Evolutionary conservation across 2,888 invertebrate genomes (phyloP).

Genomic region (Chirona hameri): DNA sequence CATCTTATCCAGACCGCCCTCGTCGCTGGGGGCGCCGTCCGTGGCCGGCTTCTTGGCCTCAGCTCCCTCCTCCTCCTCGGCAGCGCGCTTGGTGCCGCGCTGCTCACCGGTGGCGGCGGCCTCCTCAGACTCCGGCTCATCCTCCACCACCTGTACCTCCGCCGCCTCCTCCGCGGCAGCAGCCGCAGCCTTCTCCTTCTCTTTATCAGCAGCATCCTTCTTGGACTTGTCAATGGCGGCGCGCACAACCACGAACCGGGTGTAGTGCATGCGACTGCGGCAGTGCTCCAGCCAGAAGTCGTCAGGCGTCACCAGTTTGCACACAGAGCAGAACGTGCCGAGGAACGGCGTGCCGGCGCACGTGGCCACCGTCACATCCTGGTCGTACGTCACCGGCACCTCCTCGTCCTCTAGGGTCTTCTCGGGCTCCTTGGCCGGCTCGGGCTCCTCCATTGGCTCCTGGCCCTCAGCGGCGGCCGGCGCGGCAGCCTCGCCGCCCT

Average conservation of each 20-base stretch:
- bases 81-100: conserved; percentile 12
- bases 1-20: background rate
- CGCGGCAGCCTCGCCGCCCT: background rate
- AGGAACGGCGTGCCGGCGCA: background rate
- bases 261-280: conserved; percentile 6
- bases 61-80: background rate
- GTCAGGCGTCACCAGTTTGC: background rate
- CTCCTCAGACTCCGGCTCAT: background rate
- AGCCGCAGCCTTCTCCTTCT: background rate
- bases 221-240: background rate
- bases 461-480: background rate
- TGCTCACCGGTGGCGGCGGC: background rate
- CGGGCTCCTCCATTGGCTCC: background rate
- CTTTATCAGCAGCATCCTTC: background rate
- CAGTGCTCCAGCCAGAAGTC: conserved; percentile 7
- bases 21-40: background rate
- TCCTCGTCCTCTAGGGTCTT: background rate
- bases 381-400: background rate
- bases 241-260: background rate
- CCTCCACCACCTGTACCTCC: background rate
- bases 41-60: conserved; percentile 1
- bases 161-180: background rate
- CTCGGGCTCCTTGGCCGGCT: background rate
- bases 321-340: background rate
- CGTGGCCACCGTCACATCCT: background rate